phyloP scores from a whole-genome alignment of 2,113 vertebrate species.

The Cephalopterus ornatus region DNA sequence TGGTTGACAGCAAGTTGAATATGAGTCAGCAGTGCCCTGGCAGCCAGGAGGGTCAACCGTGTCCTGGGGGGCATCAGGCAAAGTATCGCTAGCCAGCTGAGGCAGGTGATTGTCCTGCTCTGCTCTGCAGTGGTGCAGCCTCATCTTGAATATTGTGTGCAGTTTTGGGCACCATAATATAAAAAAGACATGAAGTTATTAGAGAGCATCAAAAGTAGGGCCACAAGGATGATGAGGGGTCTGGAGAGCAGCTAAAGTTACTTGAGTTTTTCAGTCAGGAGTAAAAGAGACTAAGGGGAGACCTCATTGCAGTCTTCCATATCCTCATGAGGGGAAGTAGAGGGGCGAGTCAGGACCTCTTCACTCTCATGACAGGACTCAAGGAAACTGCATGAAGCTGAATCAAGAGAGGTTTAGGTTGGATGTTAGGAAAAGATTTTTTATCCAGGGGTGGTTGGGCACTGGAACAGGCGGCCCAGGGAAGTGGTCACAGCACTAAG shows the following conservation, averaged over 20 bases:
- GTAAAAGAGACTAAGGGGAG: neutral
- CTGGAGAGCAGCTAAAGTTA: neutral
- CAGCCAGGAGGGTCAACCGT: rapidly evolving
- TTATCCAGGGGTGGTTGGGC: neutral
- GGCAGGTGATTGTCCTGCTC: neutral
- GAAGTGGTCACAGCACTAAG: neutral
- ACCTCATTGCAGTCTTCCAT: rapidly evolving
- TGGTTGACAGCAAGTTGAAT: neutral
- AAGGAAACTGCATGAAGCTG: neutral
- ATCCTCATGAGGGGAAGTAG: neutral
- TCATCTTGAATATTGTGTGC: rapidly evolving
- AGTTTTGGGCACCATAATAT: neutral
- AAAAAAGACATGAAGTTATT: neutral
- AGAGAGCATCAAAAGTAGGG: neutral
- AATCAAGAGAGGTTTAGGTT: neutral
- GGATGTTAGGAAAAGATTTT: neutral
- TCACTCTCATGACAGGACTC: neutral
- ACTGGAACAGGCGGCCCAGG: neutral
- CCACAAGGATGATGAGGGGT: rapidly evolving
- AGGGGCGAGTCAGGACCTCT: neutral
- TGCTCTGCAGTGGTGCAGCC: neutral
- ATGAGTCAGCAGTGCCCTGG: neutral
- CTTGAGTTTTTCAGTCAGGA: neutral
- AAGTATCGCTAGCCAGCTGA: rapidly evolving
- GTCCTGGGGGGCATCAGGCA: neutral